Evolutionary conservation across 2,888 invertebrate genomes (phyloP).

Genomic region (Platycnemis pennipes): DNA sequence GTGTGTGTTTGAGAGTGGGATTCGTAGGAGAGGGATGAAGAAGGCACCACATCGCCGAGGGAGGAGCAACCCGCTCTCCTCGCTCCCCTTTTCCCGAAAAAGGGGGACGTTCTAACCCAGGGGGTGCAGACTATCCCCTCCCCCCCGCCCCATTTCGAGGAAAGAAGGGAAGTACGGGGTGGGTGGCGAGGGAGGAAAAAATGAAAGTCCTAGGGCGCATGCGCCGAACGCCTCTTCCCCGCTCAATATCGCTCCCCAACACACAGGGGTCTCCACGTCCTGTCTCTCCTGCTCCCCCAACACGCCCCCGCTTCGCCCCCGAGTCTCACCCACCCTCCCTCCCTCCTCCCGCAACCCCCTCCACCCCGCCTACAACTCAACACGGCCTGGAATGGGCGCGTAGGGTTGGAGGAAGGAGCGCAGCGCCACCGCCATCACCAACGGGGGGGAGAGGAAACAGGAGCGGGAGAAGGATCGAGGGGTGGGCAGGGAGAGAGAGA

Average conservation of each 20-base stretch:
- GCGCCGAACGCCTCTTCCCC: constrained; percentile 60
- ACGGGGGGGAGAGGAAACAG: neutral
- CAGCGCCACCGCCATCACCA: constrained; percentile 24
- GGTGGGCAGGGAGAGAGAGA: no score
- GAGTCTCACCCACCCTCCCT: neutral
- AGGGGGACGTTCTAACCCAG: constrained; percentile 33
- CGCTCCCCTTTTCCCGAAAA: constrained; percentile 38
- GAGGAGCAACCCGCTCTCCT: neutral
- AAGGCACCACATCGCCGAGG: neutral
- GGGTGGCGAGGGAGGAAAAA: neutral
- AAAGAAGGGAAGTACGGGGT: neutral
- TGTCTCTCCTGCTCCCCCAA: neutral
- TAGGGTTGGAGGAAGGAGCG: neutral
- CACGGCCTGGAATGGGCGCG: neutral
- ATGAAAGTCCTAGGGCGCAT: constrained; percentile 13
- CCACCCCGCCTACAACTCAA: neutral
- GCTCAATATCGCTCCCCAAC: constrained; percentile 61
- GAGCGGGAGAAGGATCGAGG: no score
- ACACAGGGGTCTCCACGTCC: neutral
- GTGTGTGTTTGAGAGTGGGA: neutral
- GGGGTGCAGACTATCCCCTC: constrained; percentile 53
- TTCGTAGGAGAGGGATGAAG: neutral
- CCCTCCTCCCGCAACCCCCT: neutral
- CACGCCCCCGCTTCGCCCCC: neutral
- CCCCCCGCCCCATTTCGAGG: neutral